Evolutionary conservation across 2,888 invertebrate species (phyloP).

Genomic region (Nebria brevicollis): DNA sequence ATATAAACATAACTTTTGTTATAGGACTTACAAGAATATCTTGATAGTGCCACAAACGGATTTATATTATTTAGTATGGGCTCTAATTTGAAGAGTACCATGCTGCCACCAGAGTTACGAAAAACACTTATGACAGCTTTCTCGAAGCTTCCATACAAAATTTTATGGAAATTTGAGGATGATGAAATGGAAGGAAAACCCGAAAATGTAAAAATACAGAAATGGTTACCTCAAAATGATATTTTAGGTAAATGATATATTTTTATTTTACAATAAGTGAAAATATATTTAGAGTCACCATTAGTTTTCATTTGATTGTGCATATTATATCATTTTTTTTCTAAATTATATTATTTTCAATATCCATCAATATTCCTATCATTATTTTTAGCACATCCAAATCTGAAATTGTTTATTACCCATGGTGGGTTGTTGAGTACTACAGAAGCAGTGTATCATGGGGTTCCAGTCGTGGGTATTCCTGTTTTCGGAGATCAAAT

Average conservation of each 20-base stretch:
- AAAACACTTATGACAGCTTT: slow-evolving; percentile 51
- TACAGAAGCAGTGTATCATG: slow-evolving; percentile 64
- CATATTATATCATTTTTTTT: too few relatives aligned
- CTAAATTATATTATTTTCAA: slow-evolving; percentile 49
- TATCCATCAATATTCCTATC: slow-evolving; percentile 52
- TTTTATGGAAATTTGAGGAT: slow-evolving; percentile 67
- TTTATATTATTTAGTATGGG: slow-evolving; percentile 55
- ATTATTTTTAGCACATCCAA: not conserved
- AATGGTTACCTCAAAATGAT: slow-evolving; percentile 63
- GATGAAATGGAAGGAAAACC: slow-evolving; percentile 58
- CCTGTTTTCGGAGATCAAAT: slow-evolving; percentile 64
- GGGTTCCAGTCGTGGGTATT: slow-evolving; percentile 63
- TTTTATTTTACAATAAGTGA: slow-evolving; percentile 32
- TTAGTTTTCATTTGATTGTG: slow-evolving; percentile 53
- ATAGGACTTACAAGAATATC: slow-evolving; percentile 22
- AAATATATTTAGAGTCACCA: slow-evolving; percentile 61
- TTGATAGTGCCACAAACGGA: slow-evolving; percentile 52
- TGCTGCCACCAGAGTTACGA: slow-evolving; percentile 50
- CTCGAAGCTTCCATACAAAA: slow-evolving; percentile 53
- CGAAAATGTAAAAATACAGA: slow-evolving; percentile 59
- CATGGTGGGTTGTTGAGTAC: slow-evolving; percentile 62
- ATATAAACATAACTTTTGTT: not conserved
- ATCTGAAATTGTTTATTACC: slow-evolving; percentile 26
- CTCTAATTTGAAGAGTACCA: slow-evolving; percentile 51
- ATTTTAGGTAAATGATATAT: slow-evolving; percentile 22